These are phyloP conservation scores for Nephila pilipes DNA, from an alignment of 1,140 invertebrate genomes.

Conservation along the genomic window DNA sequence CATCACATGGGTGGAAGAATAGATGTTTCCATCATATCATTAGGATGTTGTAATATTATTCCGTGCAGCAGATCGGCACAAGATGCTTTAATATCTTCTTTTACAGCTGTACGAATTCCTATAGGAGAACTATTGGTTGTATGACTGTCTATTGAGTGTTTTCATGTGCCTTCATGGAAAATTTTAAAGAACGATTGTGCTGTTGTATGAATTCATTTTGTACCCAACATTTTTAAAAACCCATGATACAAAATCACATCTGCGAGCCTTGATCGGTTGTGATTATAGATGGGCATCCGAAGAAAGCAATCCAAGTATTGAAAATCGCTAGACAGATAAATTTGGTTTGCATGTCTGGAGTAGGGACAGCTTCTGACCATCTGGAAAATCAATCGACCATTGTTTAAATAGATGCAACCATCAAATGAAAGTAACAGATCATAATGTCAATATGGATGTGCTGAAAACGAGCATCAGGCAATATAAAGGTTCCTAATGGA, in stretches of 20 bases:
- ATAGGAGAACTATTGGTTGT: slow-evolving; percentile 81
- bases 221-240: slow-evolving; percentile 53
- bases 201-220: background rate
- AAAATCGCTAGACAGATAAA: too few relatives aligned
- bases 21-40: slow-evolving; percentile 47
- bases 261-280: slow-evolving; percentile 81
- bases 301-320: too few relatives aligned
- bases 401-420: too few relatives aligned
- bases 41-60: slow-evolving; percentile 66
- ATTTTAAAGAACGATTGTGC: slow-evolving; percentile 81
- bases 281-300: too few relatives aligned
- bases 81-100: slow-evolving; percentile 78
- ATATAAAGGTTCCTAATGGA: too few relatives aligned
- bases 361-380: too few relatives aligned
- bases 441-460: too few relatives aligned
- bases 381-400: too few relatives aligned
- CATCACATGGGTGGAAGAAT: background rate
- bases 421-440: too few relatives aligned
- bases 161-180: slow-evolving; percentile 75
- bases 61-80: slow-evolving; percentile 77
- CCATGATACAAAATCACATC: slow-evolving; percentile 79
- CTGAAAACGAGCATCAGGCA: too few relatives aligned
- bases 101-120: slow-evolving; percentile 76
- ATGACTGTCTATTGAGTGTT: too few relatives aligned
- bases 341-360: too few relatives aligned